Conservation (phyloP, 2,888 invertebrate species). For the Tetropium fuscum region DNA sequence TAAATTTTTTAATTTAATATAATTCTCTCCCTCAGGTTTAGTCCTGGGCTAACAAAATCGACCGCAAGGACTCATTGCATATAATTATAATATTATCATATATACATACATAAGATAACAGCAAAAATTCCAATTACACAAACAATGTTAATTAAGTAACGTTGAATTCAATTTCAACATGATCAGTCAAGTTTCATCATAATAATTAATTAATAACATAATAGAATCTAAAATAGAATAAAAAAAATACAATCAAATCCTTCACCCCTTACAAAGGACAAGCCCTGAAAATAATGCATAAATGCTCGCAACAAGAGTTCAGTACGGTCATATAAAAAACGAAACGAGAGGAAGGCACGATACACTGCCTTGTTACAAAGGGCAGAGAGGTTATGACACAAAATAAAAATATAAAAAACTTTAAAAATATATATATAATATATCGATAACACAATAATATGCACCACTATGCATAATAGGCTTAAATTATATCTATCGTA, state of each 20-base stretch:
- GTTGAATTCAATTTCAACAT: conserved; percentile 43
- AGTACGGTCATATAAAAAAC: conserved; percentile 61
- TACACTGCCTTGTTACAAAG: conserved; percentile 60
- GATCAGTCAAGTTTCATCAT: conserved; percentile 53
- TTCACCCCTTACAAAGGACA: conserved; percentile 47
- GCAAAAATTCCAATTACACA: conserved; percentile 53
- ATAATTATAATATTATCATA: conserved; percentile 46
- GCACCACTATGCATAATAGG: conserved; percentile 39
- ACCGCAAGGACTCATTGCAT: conserved; percentile 62
- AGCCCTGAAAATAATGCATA: conserved; percentile 38
- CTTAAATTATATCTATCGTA: conserved; percentile 41
- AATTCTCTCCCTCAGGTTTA: conserved; percentile 66
- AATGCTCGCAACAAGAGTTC: conserved; percentile 47
- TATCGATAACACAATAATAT: conserved; percentile 41
- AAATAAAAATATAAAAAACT: conserved; percentile 50
- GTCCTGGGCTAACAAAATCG: conserved; percentile 66
- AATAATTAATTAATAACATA: conserved; percentile 26
- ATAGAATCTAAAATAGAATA: conserved; percentile 43
- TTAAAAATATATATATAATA: conserved; percentile 50
- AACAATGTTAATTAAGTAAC: conserved; percentile 52
- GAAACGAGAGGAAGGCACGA: conserved; percentile 64
- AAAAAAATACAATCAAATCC: conserved; percentile 45
- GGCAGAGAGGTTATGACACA: conserved; percentile 65
- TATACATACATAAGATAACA: conserved; percentile 55
- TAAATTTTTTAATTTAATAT: conserved; percentile 53